Percentiles rank a stretch among this genome's conserved stretches.
phyloP scores from a whole-genome alignment of 2,888 invertebrate genomes.

The Drosophila kuntzei region DNA sequence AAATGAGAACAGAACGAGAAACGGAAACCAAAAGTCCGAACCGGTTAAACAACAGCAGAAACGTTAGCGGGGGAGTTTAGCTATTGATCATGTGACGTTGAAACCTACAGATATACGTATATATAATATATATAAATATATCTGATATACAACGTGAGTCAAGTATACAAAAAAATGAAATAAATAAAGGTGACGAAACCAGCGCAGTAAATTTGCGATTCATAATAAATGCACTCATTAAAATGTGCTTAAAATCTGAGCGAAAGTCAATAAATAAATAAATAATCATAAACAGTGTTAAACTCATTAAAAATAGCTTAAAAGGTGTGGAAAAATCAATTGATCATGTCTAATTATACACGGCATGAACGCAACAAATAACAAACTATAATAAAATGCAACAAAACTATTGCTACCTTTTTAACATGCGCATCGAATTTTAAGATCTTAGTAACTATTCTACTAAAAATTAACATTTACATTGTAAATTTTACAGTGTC shows the following conservation, averaged over 20 bases:
- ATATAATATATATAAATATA: not conserved
- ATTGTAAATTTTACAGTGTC: not conserved
- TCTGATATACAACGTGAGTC: slow-evolving; percentile 33
- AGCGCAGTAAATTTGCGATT: not conserved
- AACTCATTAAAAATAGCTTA: slow-evolving; percentile 4
- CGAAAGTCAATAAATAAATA: slow-evolving; percentile 25
- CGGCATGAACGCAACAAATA: not conserved
- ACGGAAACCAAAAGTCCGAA: slow-evolving; percentile 35
- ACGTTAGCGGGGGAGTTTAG: slow-evolving; percentile 11
- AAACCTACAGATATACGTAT: slow-evolving; percentile 2
- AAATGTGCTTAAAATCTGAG: slow-evolving; percentile 16
- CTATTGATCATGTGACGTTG: slow-evolving; percentile 51
- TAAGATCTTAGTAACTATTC: too few species aligned
- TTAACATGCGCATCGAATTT: not conserved
- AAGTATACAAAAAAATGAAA: slow-evolving; percentile 17
- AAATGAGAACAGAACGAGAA: not conserved
- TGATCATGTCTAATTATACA: slow-evolving; percentile 27
- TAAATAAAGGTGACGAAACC: slow-evolving; percentile 40
- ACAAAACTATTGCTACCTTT: not conserved
- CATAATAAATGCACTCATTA: slow-evolving; percentile 29
- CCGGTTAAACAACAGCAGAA: slow-evolving; percentile 11
- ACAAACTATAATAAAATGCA: not conserved
- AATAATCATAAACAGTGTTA: slow-evolving; percentile 7
- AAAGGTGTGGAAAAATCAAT: slow-evolving; percentile 24
- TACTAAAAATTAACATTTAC: not conserved